These are phyloP conservation scores for Aldabrachelys gigantea DNA, from an alignment of 2,113 vertebrate species.

Conservation along the genomic window DNA sequence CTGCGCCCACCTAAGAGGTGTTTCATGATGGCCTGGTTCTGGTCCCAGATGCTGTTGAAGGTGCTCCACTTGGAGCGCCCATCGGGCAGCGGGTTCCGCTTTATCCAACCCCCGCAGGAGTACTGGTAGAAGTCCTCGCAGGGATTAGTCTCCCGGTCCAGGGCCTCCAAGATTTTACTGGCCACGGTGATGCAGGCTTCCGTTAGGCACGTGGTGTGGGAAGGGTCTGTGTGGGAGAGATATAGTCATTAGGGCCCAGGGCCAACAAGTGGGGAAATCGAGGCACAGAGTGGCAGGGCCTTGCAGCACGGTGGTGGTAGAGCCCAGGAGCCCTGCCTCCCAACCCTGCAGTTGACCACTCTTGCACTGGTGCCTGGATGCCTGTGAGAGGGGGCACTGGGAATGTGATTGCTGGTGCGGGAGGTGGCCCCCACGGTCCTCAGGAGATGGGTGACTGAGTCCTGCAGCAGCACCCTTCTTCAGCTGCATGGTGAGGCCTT, in stretches of 20 bases:
- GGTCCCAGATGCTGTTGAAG: constrained; percentile 98
- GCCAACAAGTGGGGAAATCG: neutral
- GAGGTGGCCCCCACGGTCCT: neutral
- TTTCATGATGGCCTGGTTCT: constrained; percentile 97
- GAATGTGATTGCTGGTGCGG: neutral
- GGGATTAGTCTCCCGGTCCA: constrained; percentile 88
- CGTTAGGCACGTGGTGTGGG: constrained; percentile 87
- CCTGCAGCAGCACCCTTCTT: neutral
- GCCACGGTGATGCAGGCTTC: constrained; percentile 92
- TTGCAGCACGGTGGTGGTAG: neutral
- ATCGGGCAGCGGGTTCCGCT: constrained; percentile 92
- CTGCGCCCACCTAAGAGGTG: constrained; percentile 89
- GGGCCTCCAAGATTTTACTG: constrained; percentile 92
- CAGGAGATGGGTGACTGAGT: neutral
- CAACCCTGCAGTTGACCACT: neutral
- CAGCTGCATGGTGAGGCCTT: neutral
- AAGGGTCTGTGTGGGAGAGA: constrained; percentile 79
- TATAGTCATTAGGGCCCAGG: neutral
- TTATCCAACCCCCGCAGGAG: constrained; percentile 95
- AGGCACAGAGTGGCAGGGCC: neutral
- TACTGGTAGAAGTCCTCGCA: constrained; percentile 99
- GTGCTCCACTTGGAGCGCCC: constrained; percentile 97
- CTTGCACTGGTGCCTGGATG: neutral
- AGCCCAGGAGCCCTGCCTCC: neutral
- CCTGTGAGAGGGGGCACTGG: too few relatives aligned